Conservation (phyloP, 2,113 vertebrate genomes). For the Podarcis raffonei region DNA sequence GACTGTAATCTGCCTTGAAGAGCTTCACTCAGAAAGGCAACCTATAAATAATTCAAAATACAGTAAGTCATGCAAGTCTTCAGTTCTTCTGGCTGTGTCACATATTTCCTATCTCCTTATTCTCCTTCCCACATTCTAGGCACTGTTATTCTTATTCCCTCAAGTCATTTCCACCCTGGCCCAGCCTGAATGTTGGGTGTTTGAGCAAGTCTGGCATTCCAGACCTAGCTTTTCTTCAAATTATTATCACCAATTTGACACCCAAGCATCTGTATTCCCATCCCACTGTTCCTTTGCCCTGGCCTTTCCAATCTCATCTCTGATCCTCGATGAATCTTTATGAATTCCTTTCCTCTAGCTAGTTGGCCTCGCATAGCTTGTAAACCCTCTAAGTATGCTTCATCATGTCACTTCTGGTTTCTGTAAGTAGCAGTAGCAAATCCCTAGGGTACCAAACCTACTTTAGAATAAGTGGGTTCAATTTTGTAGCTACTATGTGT, state of each 20-base stretch:
- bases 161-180: background rate
- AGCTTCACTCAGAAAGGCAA: no score
- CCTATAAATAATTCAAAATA: no score
- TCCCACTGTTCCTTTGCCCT: background rate
- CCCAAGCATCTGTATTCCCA: background rate
- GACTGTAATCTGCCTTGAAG: no score
- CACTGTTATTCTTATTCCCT: no score
- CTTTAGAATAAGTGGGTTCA: background rate
- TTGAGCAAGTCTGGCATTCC: background rate
- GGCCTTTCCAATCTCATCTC: background rate
- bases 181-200: background rate
- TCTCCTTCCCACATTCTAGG: background rate
- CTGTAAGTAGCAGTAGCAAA: conserved; percentile 3
- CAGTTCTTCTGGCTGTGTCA: background rate
- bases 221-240: background rate
- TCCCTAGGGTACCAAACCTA: background rate
- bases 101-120: background rate
- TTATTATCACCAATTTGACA: background rate
- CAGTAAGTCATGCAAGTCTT: background rate
- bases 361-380: background rate
- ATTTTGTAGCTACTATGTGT: background rate
- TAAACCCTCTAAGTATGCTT: background rate
- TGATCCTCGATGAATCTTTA: background rate
- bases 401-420: background rate
- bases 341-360: background rate